Percentiles rank a stretch among this genome's conserved stretches.
These are phyloP conservation scores for Apostichopus californicus DNA, from an alignment of 35 echinoderm and acorn worm genomes.

Conservation along the genomic window DNA sequence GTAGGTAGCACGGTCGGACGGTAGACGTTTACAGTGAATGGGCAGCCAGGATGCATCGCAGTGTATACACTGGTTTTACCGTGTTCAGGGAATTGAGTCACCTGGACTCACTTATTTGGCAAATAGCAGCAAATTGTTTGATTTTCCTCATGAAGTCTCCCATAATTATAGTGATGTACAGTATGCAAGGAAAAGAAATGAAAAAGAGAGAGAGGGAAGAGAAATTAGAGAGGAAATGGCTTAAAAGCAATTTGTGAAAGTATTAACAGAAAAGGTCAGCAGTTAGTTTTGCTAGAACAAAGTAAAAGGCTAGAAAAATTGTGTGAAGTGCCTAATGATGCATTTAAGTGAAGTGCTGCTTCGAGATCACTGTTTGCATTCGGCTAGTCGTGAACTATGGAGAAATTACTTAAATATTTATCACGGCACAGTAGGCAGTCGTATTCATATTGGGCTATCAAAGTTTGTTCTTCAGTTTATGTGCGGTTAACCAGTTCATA, in stretches of 20 bases:
- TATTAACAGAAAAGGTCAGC: neutral
- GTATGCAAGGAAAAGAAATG: neutral
- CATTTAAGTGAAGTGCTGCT: neutral
- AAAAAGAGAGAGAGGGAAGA: neutral
- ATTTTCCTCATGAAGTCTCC: neutral
- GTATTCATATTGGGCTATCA: too few species aligned
- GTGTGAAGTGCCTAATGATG: neutral
- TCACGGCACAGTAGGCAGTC: too few species aligned
- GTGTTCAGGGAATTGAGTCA: conserved; percentile 39
- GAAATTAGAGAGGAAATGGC: neutral
- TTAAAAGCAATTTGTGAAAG: neutral
- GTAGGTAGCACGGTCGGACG: neutral
- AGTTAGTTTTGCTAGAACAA: neutral
- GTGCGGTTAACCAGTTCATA: too few species aligned
- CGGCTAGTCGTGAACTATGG: neutral
- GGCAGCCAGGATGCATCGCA: too few species aligned
- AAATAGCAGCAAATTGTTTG: conserved; percentile 42
- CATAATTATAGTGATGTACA: neutral
- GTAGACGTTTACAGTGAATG: too few species aligned
- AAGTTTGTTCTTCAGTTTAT: too few species aligned
- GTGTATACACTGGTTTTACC: too few species aligned
- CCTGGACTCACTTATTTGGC: conserved; percentile 8
- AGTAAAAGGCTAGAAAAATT: neutral
- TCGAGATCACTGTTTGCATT: neutral
- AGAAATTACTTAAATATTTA: too few species aligned